Conservation (phyloP, 2,113 vertebrate genomes). For the Dipodomys spectabilis region DNA sequence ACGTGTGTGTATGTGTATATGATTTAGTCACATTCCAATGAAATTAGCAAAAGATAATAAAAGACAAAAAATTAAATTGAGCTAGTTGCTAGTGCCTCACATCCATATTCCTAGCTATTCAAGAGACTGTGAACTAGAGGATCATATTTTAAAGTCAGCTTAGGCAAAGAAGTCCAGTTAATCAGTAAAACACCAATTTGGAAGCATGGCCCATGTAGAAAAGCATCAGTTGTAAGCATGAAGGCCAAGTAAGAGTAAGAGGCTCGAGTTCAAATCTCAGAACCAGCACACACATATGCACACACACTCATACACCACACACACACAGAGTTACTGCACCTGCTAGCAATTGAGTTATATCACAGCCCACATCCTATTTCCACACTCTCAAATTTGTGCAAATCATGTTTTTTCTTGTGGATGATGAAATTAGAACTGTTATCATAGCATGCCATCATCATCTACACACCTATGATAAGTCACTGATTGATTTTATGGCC, state of each 20-base stretch:
- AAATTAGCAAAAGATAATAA: neutral
- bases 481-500: neutral
- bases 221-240: too few relatives aligned
- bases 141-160: too few relatives aligned
- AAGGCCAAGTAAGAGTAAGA: too few relatives aligned
- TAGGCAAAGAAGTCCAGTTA: too few relatives aligned
- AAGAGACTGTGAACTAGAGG: too few relatives aligned
- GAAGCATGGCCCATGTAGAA: too few relatives aligned
- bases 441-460: neutral
- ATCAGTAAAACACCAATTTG: too few relatives aligned
- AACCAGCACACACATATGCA: too few relatives aligned
- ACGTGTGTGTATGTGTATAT: neutral
- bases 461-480: neutral
- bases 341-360: neutral
- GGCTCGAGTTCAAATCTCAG: too few relatives aligned
- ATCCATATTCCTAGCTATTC: too few relatives aligned
- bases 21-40: neutral
- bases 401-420: neutral
- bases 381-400: neutral
- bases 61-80: neutral
- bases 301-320: too few relatives aligned
- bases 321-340: neutral
- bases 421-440: neutral
- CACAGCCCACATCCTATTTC: neutral
- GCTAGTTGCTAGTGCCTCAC: neutral